A percentile compares a stretch with the other conserved stretches of the same genome.
phyloP scores from a whole-genome alignment of 2,797 vertebrate species.

The Anguilla obscura region DNA sequence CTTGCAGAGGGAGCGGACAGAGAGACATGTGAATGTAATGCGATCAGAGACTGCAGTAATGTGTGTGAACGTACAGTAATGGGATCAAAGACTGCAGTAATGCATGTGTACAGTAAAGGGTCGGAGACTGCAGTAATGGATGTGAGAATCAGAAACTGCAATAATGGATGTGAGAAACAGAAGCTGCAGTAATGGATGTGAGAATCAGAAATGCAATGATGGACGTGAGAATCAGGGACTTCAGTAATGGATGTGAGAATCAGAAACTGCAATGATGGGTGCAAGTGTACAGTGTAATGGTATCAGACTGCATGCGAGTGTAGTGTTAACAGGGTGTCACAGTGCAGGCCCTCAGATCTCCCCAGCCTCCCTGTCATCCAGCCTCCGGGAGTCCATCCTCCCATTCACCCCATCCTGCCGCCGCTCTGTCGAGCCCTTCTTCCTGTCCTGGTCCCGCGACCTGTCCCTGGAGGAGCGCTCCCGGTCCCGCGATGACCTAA shows the following conservation, averaged over 20 bases:
- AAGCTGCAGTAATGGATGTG: background rate
- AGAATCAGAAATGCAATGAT: background rate
- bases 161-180: background rate
- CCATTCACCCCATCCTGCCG: conserved; percentile 85
- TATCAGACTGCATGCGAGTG: background rate
- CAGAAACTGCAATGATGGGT: background rate
- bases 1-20: background rate
- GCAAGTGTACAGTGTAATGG: background rate
- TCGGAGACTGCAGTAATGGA: background rate
- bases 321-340: background rate
- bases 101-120: background rate
- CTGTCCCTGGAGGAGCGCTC: conserved; percentile 82
- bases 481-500: conserved; percentile 83
- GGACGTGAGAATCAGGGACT: background rate
- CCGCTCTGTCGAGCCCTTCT: conserved; percentile 73
- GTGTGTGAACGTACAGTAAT: conserved; percentile 1
- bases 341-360: conserved; percentile 80
- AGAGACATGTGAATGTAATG: background rate
- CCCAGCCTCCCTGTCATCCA: conserved; percentile 87
- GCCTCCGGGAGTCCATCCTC: conserved; percentile 79
- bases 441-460: conserved; percentile 73
- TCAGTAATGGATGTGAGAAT: background rate
- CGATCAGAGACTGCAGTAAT: background rate
- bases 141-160: background rate
- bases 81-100: background rate